Base-by-base conservation (phyloP, 2,888 invertebrate genomes). In the Drosophila histrio region DNA sequence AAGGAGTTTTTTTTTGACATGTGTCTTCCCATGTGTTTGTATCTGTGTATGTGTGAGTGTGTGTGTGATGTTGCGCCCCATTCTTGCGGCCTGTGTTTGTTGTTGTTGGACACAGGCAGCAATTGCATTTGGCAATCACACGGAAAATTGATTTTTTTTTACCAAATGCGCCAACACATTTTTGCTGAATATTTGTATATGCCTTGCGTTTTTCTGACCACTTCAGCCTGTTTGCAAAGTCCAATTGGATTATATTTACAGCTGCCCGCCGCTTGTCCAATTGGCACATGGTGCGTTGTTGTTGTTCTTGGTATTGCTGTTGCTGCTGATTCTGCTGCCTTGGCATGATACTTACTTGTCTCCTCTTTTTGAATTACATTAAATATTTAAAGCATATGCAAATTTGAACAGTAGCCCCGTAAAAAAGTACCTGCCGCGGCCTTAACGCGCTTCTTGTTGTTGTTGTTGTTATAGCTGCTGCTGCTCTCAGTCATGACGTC, bases 321-420 rank as follows among this genome's bases (percentile, higher is more conserved):
- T 47, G 39, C 38, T 30, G 8, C 36, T 38, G 43, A 17, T 26
- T 54, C 54, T 44, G 43, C 44, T 50, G 41, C 41, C 52, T 61
- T 64, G 21, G 26, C 54, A 39, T 64, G 65, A 43, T 66, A 57
- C 63, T 63, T 52, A 63, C 70, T 73, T 78, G 71, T 81, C 76
- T 76, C 62, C 74, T 72, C 77, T 80, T 82, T 78, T 83, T 80
- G 86, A 76, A 86, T 85, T 88, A 71, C 86, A 88, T 85, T 85
- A 88, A 85, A 85, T 80, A 88, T 85, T 85, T 83, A 85, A 88
- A 85, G 73, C 85, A 87, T 85, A 85, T 85, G 85, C 85, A 85
- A 85, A 88, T 85, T 85, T 88, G 76, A 85, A 70, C 83, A 84
- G 84, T 85, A 67, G 79, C 82, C 57, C 61, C 79, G 72, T 87